Base-by-base conservation (phyloP, 1,140 invertebrate species). In the Cataglyphis hispanica region DNA sequence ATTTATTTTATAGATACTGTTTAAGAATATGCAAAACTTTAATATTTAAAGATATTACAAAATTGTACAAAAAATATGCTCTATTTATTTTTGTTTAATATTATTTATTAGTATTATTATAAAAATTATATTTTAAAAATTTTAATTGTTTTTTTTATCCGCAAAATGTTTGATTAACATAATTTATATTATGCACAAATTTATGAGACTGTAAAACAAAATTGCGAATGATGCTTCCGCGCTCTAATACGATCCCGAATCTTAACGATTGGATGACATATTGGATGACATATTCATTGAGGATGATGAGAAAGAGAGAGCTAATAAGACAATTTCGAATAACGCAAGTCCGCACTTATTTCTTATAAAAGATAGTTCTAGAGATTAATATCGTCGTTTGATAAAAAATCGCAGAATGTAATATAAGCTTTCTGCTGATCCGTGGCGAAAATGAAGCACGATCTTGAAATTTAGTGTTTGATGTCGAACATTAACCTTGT, bases 381-480 rank as follows among this genome's bases (percentile, higher is more conserved):
- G 22, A 58, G 77, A 69, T 67, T 69, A 69, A 80, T 53, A 22
- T 80, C 46, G 16, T n/a, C 0, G 56, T 19, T 34, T 13, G 2
- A 74, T 67, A 74, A 74, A 56, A 74, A 69, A 19, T 78, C 61
- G 4, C 19, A 22, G 16, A 56, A 40, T 69, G 19, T 80, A 8
- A 69, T 56, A 22, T 56, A 69, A 40, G 34, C 34, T 83, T 83
- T 61, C 58, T 63, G 53, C 13, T 74, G 37, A 72, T 25, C 34
- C 56, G 8, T 11, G 22, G 19, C 53, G 25, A 72, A 60, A 60
- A 81, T 58, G 27, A 70, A 56, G 53, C 58, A 61, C 25, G 13
- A 27, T 58, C 66, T 2, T 61, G 4, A 53, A 83, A 74, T 72
- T 60, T 60, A 43, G 19, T 25, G 19, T 37, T 1, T 43, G 60